Percentiles rank a stretch among this genome's conserved stretches.
Evolutionary conservation across 2,113 vertebrate species (phyloP).

Genomic region (Brachyistius frenatus): DNA sequence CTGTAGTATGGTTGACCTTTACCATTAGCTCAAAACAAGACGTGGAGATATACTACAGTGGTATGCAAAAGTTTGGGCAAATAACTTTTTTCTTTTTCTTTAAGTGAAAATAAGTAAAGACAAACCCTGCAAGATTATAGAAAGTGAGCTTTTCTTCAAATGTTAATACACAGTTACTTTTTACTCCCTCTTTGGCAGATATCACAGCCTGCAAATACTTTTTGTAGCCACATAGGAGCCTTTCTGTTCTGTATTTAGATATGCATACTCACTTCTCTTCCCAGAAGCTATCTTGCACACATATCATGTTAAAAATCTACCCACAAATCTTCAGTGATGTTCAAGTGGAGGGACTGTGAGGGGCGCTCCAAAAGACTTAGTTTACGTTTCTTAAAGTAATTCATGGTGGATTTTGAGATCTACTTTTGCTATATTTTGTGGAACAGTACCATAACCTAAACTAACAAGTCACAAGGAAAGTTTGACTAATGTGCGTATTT

Average conservation of each 20-base stretch:
- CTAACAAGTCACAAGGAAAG: not conserved
- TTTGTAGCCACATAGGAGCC: no score
- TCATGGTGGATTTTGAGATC: not conserved
- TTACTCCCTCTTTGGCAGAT: no score
- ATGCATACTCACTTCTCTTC: no score
- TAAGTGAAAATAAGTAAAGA: not conserved
- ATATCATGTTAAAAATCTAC: no score
- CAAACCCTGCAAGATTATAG: not conserved
- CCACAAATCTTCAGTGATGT: no score
- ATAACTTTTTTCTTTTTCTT: not conserved
- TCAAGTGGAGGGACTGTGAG: not conserved
- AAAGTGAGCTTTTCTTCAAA: not conserved
- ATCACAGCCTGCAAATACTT: no score
- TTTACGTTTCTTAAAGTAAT: no score
- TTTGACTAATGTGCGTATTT: slow-evolving; percentile 8
- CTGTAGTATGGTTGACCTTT: not conserved
- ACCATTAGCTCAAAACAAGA: not conserved
- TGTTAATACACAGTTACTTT: not conserved
- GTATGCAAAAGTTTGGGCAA: not conserved
- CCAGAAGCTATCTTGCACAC: no score
- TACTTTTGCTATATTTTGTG: not conserved
- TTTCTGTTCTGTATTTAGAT: no score
- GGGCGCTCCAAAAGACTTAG: no score
- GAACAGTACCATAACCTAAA: not conserved
- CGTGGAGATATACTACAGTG: not conserved